Evolutionary conservation across 2,113 vertebrate genomes (phyloP).

Genomic region (Strix uralensis): DNA sequence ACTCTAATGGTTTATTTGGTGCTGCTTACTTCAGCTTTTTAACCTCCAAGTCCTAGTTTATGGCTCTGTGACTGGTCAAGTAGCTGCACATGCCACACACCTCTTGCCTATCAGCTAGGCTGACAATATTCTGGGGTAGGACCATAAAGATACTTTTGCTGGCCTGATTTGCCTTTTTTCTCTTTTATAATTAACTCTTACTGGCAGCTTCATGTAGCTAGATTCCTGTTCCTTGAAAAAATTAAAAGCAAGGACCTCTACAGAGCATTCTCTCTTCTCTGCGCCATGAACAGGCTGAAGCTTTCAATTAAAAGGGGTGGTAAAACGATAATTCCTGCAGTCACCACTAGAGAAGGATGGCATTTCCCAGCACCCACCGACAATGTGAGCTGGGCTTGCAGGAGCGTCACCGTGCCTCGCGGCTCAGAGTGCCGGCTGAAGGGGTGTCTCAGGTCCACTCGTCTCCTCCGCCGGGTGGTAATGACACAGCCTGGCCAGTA

Average conservation of each 20-base stretch:
- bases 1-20: neutral
- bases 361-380: neutral
- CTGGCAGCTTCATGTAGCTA: neutral
- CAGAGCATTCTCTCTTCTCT: neutral
- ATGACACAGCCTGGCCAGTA: neutral
- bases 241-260: neutral
- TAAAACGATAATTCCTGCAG: neutral
- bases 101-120: neutral
- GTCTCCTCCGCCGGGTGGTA: accelerated
- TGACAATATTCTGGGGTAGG: neutral
- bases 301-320: neutral
- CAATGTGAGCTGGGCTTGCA: neutral
- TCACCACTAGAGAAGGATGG: neutral
- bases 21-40: neutral
- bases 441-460: neutral
- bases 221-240: neutral
- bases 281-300: accelerated
- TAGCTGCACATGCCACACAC: neutral
- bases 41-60: neutral
- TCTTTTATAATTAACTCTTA: neutral
- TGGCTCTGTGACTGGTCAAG: neutral
- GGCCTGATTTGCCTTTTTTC: neutral
- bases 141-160: neutral
- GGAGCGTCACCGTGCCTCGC: accelerated
- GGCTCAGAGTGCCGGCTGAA: neutral